Conservation (phyloP, 2,113 vertebrate genomes). For the Microtus ochrogaster region DNA sequence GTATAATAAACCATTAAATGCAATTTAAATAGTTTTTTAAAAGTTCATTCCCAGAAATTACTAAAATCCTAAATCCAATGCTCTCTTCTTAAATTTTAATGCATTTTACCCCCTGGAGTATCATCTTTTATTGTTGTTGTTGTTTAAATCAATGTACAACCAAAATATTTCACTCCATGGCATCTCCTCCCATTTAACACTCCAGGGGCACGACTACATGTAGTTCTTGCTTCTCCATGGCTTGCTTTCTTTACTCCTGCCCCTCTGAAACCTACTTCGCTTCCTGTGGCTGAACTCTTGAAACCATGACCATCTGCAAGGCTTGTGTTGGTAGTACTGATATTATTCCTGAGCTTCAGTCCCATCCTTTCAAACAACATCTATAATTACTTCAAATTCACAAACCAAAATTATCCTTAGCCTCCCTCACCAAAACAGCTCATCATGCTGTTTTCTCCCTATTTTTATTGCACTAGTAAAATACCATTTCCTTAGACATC, state of each 20-base stretch:
- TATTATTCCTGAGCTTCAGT: neutral
- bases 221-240: neutral
- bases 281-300: neutral
- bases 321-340: neutral
- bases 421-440: neutral
- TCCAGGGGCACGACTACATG: neutral
- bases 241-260: neutral
- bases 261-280: neutral
- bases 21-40: no score
- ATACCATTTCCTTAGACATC: conserved; percentile 22
- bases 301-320: neutral
- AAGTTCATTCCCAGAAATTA: neutral
- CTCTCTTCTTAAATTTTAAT: conserved; percentile 15
- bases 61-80: conserved; percentile 28
- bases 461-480: conserved; percentile 39
- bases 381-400: conserved; percentile 53
- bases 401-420: conserved; percentile 41
- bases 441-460: neutral
- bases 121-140: no score
- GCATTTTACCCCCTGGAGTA: neutral
- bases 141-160: neutral
- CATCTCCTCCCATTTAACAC: neutral
- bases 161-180: neutral
- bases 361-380: neutral
- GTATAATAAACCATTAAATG: no score